Evolutionary conservation across 2,797 vertebrate genomes (phyloP).

Genomic region (Poecilia velifera): DNA sequence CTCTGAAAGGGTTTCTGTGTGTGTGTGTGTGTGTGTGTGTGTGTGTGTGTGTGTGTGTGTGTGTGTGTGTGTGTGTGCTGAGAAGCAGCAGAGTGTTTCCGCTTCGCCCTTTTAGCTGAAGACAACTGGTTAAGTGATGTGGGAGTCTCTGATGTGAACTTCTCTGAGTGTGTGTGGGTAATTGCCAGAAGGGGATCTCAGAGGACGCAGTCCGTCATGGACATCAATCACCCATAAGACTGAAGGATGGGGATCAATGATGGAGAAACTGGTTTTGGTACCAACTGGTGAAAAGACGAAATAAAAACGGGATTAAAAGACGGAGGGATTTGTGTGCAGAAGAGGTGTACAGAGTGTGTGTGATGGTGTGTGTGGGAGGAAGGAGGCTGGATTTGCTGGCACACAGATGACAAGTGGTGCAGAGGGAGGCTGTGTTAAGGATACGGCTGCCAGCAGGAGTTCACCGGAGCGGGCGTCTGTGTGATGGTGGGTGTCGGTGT

Average conservation of each 20-base stretch:
- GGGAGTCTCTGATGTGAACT: constrained; percentile 66
- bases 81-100: constrained; percentile 61
- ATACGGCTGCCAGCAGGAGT: constrained; percentile 60
- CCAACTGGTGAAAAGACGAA: constrained; percentile 7
- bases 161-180: constrained; percentile 16
- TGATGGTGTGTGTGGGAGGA: constrained; percentile 29
- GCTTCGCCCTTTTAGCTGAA: constrained; percentile 56
- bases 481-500: constrained; percentile 51
- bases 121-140: constrained; percentile 75
- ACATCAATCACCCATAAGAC: constrained; percentile 69
- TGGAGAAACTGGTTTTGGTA: constrained; percentile 60
- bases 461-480: constrained; percentile 39
- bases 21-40: constrained; percentile 7
- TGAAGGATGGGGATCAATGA: constrained; percentile 53
- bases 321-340: constrained; percentile 26
- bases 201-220: constrained; percentile 66
- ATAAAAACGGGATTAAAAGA: constrained; percentile 22
- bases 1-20: constrained; percentile 17
- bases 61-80: constrained; percentile 15
- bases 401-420: constrained; percentile 64
- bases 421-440: constrained; percentile 60
- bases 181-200: constrained; percentile 68
- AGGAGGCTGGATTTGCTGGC: constrained; percentile 54
- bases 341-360: constrained; percentile 15
- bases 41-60: neutral